Evolutionary conservation across 2,888 invertebrate species (phyloP).

Genomic region (Pyralis farinalis): DNA sequence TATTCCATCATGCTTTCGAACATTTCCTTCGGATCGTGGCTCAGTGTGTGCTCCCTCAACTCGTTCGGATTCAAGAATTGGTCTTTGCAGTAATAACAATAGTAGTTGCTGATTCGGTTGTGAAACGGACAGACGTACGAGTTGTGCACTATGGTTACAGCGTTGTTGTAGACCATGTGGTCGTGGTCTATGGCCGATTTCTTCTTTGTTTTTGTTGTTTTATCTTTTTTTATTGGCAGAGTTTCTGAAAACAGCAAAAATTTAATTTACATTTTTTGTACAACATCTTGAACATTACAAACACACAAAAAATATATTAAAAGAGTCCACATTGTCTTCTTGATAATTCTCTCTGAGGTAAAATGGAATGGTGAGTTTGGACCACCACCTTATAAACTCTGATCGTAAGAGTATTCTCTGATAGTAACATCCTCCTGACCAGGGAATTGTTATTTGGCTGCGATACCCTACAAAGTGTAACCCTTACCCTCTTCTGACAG

Average conservation of each 20-base stretch:
- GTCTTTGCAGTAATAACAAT: conserved; percentile 64
- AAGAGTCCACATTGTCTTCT: no score
- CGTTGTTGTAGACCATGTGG: conserved; percentile 51
- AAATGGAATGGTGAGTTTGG: no score
- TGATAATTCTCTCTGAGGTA: no score
- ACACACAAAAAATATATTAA: no score
- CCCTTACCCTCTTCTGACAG: no score
- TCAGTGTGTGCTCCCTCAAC: conserved; percentile 53
- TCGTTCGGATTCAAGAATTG: conserved; percentile 62
- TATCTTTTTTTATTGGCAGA: conserved; percentile 21
- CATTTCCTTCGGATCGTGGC: conserved; percentile 46
- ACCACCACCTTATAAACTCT: no score
- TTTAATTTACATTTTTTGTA: no score
- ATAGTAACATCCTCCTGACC: no score
- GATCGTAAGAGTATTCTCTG: no score
- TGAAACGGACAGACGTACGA: conserved; percentile 65
- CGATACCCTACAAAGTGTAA: no score
- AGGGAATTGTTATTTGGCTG: no score
- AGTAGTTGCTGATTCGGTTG: conserved; percentile 61
- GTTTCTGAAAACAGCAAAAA: conserved; percentile 16
- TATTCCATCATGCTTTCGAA: conserved; percentile 52
- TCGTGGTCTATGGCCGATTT: conserved; percentile 45
- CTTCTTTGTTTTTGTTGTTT: conserved; percentile 26
- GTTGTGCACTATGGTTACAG: conserved; percentile 48
- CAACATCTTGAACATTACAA: no score